Base-by-base conservation (phyloP, 2,113 vertebrate genomes). In the Anas platyrhynchos region DNA sequence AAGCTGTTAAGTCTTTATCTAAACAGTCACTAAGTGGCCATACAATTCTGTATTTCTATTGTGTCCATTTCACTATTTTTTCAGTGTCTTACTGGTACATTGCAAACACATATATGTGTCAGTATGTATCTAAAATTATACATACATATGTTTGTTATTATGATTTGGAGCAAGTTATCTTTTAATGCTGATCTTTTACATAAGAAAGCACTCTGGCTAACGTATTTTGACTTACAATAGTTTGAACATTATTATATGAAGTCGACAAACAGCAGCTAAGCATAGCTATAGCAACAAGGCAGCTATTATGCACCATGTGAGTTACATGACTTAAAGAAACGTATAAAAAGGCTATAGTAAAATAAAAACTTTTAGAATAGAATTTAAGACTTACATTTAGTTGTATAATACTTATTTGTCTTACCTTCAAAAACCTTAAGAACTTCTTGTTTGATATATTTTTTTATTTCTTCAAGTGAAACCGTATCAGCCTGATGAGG, bases 381-480 rank as follows among this genome's bases (percentile, higher is more conserved):
- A 89, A 72, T 38, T 85, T 77, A 48, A 55, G 9, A 66, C 68
- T 50, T 21, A 83, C 4, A 16, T 73, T 83, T 79, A 66, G 7
- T 29, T 61, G 32, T 21, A 18, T 12, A 62, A 36, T 32, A 63
- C 5, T 89, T 83, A 2, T n/a, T 69, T 86, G 90, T 38, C 97
- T 97, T 98, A 99, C 99, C 99, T 99, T 99, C 99, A 98, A 99
- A 98, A 97, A 99, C 97, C 77, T 98, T 98, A 82, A 99, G 97
- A 82, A 99, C 98, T 96, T 99, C 99, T 94, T 97, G 98, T 97
- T 96, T 98, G 94, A 99, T 99, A 36, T 99, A 99, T 72, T 93
- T 98, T 98, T 98, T 99, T 91, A 99, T 98, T 98, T 99, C 99
- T 96, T 99, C 98, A 95, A 99, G 97, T 97, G 98, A 98, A 95